Percentiles rank a stretch among this genome's conserved stretches.
These are phyloP conservation scores for Drosophila hamatofila DNA, from an alignment of 2,888 invertebrate genomes.

Conservation along the genomic window DNA sequence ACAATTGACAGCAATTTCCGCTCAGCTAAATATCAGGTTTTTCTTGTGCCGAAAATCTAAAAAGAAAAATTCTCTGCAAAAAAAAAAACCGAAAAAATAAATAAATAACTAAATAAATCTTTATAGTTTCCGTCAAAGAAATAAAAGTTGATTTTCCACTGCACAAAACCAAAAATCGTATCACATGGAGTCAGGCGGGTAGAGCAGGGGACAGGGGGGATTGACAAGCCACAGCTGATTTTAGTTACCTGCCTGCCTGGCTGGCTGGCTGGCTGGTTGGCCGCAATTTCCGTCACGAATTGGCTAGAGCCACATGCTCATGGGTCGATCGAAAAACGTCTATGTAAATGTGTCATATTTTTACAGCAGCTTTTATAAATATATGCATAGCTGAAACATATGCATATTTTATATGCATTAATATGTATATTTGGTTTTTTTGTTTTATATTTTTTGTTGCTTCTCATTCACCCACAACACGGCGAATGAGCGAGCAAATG, in stretches of 20 bases:
- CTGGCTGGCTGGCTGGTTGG: constrained; percentile 39
- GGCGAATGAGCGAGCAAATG: constrained; percentile 51
- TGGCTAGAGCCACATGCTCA: constrained; percentile 21
- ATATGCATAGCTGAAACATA: constrained; percentile 34
- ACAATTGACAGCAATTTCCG: constrained; percentile 73
- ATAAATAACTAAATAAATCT: constrained; percentile 43
- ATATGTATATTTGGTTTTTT: constrained; percentile 18
- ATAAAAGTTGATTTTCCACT: constrained; percentile 54
- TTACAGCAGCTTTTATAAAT: constrained; percentile 44
- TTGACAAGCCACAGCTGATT: constrained; percentile 70
- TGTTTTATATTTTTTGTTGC: constrained; percentile 55
- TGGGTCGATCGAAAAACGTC: constrained; percentile 28
- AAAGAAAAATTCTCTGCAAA: constrained; percentile 42
- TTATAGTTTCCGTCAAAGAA: constrained; percentile 71
- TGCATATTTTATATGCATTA: constrained; percentile 31
- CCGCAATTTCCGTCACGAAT: constrained; percentile 76
- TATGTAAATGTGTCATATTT: constrained; percentile 47
- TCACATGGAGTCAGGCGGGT: constrained; percentile 16
- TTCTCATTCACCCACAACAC: constrained; percentile 75
- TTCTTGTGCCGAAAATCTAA: constrained; percentile 13
- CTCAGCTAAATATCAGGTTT: constrained; percentile 46
- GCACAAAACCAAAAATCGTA: constrained; percentile 18
- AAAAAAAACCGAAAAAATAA: constrained; percentile 22
- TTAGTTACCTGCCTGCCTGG: constrained; percentile 30
- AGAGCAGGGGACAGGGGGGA: constrained; percentile 13